A percentile compares a stretch with the other conserved stretches of the same genome.
Evolutionary conservation across 2,797 vertebrate genomes (phyloP).

Genomic region (Acanthis flammea): DNA sequence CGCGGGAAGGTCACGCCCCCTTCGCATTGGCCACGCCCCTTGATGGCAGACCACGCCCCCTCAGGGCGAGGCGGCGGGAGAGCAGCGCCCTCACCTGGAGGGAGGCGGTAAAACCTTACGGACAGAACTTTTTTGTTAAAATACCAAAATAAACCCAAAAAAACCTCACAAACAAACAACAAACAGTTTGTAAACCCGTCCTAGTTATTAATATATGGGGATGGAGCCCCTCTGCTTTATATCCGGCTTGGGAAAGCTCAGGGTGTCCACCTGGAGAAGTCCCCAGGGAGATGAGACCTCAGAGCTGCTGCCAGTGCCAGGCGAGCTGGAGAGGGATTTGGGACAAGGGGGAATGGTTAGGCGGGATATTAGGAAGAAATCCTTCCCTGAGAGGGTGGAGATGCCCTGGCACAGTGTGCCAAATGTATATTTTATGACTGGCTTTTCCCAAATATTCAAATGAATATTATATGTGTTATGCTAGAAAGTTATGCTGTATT

Average conservation of each 20-base stretch:
- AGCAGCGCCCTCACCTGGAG: background rate
- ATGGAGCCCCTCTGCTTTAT: background rate
- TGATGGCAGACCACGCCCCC: background rate
- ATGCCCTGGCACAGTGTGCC: too few species aligned
- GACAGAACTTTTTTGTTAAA: background rate
- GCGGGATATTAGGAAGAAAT: background rate
- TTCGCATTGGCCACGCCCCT: background rate
- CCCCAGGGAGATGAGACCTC: fast-evolving
- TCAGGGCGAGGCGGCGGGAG: background rate
- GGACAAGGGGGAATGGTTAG: background rate
- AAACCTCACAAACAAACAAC: too few species aligned
- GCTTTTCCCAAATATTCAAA: too few species aligned
- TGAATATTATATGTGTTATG: too few species aligned
- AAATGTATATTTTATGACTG: too few species aligned
- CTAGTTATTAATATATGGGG: background rate
- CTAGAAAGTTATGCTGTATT: too few species aligned
- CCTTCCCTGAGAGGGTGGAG: too few species aligned
- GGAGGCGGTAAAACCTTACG: background rate
- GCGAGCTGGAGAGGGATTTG: background rate
- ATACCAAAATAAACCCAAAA: too few species aligned
- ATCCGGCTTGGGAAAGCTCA: background rate
- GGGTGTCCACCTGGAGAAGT: background rate
- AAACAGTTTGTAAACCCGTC: background rate
- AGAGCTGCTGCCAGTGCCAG: too few species aligned
- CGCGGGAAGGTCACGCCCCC: background rate